Evolutionary conservation across 2,797 vertebrate species (phyloP).

Genomic region (Arnoldichthys spilopterus): DNA sequence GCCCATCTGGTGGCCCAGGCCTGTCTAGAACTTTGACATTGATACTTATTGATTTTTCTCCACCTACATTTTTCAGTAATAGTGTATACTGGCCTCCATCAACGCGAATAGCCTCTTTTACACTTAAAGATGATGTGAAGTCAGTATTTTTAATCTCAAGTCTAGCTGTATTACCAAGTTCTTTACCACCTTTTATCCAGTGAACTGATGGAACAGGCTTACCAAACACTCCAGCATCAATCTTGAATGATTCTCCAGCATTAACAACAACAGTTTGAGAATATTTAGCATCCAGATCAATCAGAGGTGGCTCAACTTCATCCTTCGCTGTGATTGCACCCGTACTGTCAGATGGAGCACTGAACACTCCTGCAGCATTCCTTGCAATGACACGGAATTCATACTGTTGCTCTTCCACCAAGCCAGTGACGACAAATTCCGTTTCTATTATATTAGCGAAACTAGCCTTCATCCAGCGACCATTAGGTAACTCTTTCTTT

Average conservation of each 20-base stretch:
- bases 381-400: slow-evolving; percentile 94
- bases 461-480: slow-evolving; percentile 97
- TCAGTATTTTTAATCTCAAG: slow-evolving; percentile 89
- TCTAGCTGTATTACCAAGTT: slow-evolving; percentile 91
- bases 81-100: slow-evolving; percentile 94
- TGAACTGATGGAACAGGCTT: slow-evolving; percentile 89
- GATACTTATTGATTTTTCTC: slow-evolving; percentile 84
- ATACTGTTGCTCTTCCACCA: slow-evolving; percentile 91
- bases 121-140: slow-evolving; percentile 80
- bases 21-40: slow-evolving; percentile 94
- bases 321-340: slow-evolving; percentile 93
- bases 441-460: slow-evolving; percentile 93
- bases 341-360: slow-evolving; percentile 91
- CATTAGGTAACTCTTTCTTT: slow-evolving; percentile 88
- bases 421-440: slow-evolving; percentile 89
- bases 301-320: slow-evolving; percentile 91
- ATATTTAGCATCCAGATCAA: slow-evolving; percentile 90
- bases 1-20: slow-evolving; percentile 92
- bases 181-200: slow-evolving; percentile 92
- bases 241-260: slow-evolving; percentile 92
- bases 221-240: slow-evolving; percentile 91
- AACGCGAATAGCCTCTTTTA: slow-evolving; percentile 91
- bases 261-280: slow-evolving; percentile 89
- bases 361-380: slow-evolving; percentile 91
- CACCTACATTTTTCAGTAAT: slow-evolving; percentile 90